Conservation (phyloP, 2,113 vertebrate genomes). For the Microcebus murinus region DNA sequence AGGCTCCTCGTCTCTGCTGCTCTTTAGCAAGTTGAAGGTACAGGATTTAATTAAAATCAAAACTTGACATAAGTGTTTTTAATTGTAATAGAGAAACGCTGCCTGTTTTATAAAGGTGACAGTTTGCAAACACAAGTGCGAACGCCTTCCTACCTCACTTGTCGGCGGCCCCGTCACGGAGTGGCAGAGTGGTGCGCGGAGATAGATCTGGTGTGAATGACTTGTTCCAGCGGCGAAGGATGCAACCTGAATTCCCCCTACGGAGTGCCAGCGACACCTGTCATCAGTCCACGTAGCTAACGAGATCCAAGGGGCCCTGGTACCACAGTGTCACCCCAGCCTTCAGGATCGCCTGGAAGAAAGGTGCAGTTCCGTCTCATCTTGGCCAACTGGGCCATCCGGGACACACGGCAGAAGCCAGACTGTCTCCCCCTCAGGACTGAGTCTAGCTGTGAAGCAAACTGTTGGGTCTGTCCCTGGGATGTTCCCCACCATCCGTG, state of each 20-base stretch:
- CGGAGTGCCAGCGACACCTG: constrained; percentile 6
- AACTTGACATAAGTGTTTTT: constrained; percentile 75
- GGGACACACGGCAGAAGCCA: fast-evolving
- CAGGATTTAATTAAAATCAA: constrained; percentile 78
- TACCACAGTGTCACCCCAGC: background rate
- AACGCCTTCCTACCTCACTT: constrained; percentile 65
- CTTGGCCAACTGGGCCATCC: background rate
- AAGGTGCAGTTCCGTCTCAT: background rate
- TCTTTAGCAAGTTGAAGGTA: constrained; percentile 65
- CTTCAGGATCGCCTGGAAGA: background rate
- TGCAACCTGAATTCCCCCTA: constrained; percentile 26
- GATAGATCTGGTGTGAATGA: constrained; percentile 73
- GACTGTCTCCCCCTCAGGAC: background rate
- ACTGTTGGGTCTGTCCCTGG: background rate
- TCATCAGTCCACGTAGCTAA: constrained; percentile 53
- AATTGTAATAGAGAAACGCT: constrained; percentile 75
- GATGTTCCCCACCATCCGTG: background rate
- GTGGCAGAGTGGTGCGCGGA: constrained; percentile 64
- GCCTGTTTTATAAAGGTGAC: constrained; percentile 77
- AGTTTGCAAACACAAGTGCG: constrained; percentile 78
- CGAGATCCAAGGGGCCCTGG: constrained; percentile 19
- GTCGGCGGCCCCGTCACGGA: constrained; percentile 2
- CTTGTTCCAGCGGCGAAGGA: constrained; percentile 61
- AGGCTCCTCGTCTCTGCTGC: constrained; percentile 35
- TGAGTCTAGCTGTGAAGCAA: background rate